Evolutionary conservation across 2,797 vertebrate species (phyloP), one percentile per base, ranked within the genome.

Genomic region (Ptychadena robeensis): DNA sequence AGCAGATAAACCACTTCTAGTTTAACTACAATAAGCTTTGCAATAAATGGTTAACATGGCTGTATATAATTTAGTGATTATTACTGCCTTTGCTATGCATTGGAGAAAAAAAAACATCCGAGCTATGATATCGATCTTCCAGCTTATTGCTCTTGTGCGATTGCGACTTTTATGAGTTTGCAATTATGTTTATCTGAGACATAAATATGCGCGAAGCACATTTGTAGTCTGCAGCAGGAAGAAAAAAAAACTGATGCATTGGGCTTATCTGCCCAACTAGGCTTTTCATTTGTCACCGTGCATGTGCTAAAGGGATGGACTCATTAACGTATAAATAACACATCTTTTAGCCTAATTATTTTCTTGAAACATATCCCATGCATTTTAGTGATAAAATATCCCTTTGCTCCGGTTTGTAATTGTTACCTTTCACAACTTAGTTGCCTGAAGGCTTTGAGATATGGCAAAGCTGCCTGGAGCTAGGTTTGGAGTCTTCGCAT

Each of bases 171-270:
- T 83, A 83, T 78, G 68, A 71, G 35, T 83, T 72, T 78, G 74
- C 81, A 83, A 83, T 83, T 83, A 83, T 83, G 81, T 78, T 83
- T 83, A 83, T 83, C 81, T 63, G 74, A 59, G 81, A 66, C 81
- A 83, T 83, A 78, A 83, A 78, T 83, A 83, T 66, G 68, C 38
- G 34, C 57, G 28, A 37, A 37, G 40, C 74, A 78, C 68, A 66
- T 81, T 66, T 65, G 61, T 70, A 65, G 38, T 38, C 70, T 73
- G 53, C 67, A 31, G 81, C 67, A 27, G 57, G 66, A 53, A 32
- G 66, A 53, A 32, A 57, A 44, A 48, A 53, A 40, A 57, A 38
- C 67, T 72, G 73, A 83, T 83, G 34, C 81, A 78, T 78, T 37
- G 67, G 37, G 28, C 73, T 82, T 82, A 82, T 78, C 81, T 82